Base-by-base conservation (phyloP, 2,113 vertebrate genomes). In the Forbesichthys agassizii region DNA sequence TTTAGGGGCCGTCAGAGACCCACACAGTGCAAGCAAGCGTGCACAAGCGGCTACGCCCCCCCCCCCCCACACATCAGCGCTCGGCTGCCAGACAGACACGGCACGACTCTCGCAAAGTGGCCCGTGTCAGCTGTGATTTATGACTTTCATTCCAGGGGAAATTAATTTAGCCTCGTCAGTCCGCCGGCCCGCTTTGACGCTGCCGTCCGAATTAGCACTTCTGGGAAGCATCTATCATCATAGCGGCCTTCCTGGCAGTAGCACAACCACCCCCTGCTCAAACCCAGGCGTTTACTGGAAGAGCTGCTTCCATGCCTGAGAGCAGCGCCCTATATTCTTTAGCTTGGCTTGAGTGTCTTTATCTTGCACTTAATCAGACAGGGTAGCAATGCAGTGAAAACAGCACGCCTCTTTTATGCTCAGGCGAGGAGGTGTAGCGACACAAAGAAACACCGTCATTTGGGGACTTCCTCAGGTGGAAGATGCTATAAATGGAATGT, bases 141-240 rank as follows among this genome's bases (percentile, higher is more conserved):
- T 84, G 80, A 83, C 46, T 85, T 89, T 85, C 85, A 90, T 91
- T 90, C 77, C 78, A 73, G 82, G 64, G 78, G 78, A 92, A 91
- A 90, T 91, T 86, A 87, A 89, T 90, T 90, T 88, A 80, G 81
- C 76, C 68, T 84, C 83, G 79, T 88, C 85, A 81, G 74, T 88
- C 78, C 79, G 27, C 78, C 69, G 63, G 75, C 77, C 78, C 80
- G 78, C 75, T 86, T 81, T 57, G 57, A 82, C 68, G 71, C 75
- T 79, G 78, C 81, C 49, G 62, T 89, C 83, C 82, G 79, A 83
- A 83, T 88, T 87, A 87, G 81, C 83, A 73, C 82, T 89, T 82
- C 79, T 88, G 77, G 71, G 77, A 81, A 84, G 74, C 86, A 90
- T 91, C 87, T 82, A 88, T 91, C 90, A 89, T 88, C 73, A 57